phyloP scores from a whole-genome alignment of 2,888 invertebrate genomes.

The Athrips mouffetella region DNA sequence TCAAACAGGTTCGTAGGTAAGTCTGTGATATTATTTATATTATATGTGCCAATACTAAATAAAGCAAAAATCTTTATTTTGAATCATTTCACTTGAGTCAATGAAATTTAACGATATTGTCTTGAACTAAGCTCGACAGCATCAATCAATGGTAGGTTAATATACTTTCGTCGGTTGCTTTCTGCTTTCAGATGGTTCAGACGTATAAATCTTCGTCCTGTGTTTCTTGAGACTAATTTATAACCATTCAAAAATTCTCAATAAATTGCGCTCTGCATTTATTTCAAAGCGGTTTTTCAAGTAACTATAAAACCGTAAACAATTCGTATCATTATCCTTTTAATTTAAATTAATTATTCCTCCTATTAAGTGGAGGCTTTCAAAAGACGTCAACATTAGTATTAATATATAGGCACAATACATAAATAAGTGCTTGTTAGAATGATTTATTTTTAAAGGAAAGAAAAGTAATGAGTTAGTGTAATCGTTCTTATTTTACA shows the following conservation, averaged over 20 bases:
- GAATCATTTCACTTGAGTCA: too few relatives aligned
- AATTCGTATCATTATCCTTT: too few relatives aligned
- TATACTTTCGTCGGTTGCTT: constrained; percentile 26
- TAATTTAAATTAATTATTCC: too few relatives aligned
- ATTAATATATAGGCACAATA: too few relatives aligned
- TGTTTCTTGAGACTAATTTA: constrained; percentile 36
- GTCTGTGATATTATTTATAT: too few relatives aligned
- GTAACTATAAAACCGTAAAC: background rate
- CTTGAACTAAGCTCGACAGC: constrained; percentile 16
- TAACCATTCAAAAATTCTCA: constrained; percentile 27
- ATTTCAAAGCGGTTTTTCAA: background rate
- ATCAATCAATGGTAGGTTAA: constrained; percentile 26
- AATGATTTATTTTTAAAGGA: too few relatives aligned
- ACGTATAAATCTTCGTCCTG: constrained; percentile 41
- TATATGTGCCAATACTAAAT: too few relatives aligned
- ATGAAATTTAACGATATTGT: constrained; percentile 22
- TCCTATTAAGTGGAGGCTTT: too few relatives aligned
- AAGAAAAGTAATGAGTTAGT: too few relatives aligned
- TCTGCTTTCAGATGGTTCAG: constrained; percentile 30
- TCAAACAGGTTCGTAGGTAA: too few relatives aligned
- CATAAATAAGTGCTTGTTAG: too few relatives aligned
- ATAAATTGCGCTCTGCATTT: constrained; percentile 10
- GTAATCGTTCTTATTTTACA: background rate
- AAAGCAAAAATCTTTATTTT: background rate
- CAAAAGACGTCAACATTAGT: too few relatives aligned